Percentiles rank a stretch among this genome's conserved stretches.
Evolutionary conservation across 2,888 invertebrate genomes (phyloP).

Genomic region (Mesorhabditis spiculigera): DNA sequence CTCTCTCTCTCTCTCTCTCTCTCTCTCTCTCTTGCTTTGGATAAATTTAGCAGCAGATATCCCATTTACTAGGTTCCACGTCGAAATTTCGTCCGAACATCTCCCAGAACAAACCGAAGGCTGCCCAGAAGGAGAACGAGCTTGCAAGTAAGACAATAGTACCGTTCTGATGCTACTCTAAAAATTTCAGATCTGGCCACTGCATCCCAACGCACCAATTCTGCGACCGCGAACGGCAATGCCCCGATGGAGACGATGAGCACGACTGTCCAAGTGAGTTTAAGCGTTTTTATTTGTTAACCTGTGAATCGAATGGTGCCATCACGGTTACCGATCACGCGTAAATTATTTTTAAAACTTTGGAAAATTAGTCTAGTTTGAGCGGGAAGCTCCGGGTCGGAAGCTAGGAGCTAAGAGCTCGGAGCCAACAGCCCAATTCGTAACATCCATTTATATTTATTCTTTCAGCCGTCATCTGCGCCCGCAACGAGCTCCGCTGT

Average conservation of each 20-base stretch:
- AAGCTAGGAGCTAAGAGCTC: not conserved
- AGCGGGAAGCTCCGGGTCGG: not conserved
- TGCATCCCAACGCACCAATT: constrained; percentile 40
- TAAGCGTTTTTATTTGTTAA: not conserved
- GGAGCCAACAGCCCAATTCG: not conserved
- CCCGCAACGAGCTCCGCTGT: constrained; percentile 39
- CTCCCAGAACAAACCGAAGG: constrained; percentile 26
- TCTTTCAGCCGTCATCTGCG: constrained; percentile 38
- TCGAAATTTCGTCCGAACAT: constrained; percentile 29
- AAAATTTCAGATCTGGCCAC: too few relatives aligned
- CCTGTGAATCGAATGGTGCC: constrained; percentile 8
- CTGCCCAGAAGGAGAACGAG: constrained; percentile 40
- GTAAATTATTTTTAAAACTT: too few relatives aligned
- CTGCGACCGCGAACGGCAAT: constrained; percentile 42
- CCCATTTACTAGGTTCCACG: constrained; percentile 18
- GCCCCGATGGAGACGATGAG: constrained; percentile 49
- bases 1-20: not conserved
- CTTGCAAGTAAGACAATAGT: too few relatives aligned
- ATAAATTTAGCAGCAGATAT: too few relatives aligned
- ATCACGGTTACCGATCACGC: not conserved
- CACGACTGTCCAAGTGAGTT: constrained; percentile 31
- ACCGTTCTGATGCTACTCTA: too few relatives aligned
- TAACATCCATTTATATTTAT: not conserved
- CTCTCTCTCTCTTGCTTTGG: not conserved
- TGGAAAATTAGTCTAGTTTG: too few relatives aligned